Evolutionary conservation across 2,797 vertebrate species (phyloP).

Genomic region (Pseudomugil gertrudae): DNA sequence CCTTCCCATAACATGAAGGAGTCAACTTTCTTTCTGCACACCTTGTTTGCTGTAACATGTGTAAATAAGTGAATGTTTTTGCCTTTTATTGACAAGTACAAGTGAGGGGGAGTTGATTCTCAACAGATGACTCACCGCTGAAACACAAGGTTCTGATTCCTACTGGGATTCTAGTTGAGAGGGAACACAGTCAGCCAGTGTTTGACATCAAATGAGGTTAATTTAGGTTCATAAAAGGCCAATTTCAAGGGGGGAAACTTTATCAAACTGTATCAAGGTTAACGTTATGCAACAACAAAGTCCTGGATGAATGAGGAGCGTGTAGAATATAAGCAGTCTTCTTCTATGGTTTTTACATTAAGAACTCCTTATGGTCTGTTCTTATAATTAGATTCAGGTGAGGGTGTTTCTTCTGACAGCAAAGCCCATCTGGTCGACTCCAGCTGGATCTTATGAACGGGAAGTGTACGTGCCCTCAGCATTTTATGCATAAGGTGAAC

Average conservation of each 20-base stretch:
- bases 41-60: slow-evolving; percentile 23
- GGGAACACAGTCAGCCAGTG: slow-evolving; percentile 21
- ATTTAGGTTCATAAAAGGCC: slow-evolving; percentile 18
- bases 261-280: no score
- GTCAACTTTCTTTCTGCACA: slow-evolving; percentile 46
- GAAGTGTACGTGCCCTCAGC: no score
- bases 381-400: not conserved
- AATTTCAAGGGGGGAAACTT: no score
- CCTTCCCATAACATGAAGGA: no score
- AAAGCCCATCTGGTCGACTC: not conserved
- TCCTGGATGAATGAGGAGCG: slow-evolving; percentile 4
- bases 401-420: not conserved
- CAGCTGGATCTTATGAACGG: no score
- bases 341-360: not conserved
- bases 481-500: no score
- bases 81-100: slow-evolving; percentile 18
- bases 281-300: not conserved
- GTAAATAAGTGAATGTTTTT: not conserved
- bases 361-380: not conserved
- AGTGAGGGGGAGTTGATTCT: slow-evolving; percentile 32
- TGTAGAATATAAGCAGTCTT: not conserved
- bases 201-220: slow-evolving; percentile 16
- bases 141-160: slow-evolving; percentile 42
- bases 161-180: slow-evolving; percentile 23
- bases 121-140: slow-evolving; percentile 61